A percentile compares a stretch with the other conserved stretches of the same genome.
phyloP scores from a whole-genome alignment of 2,888 invertebrate species.

The Drosophila seclusa region DNA sequence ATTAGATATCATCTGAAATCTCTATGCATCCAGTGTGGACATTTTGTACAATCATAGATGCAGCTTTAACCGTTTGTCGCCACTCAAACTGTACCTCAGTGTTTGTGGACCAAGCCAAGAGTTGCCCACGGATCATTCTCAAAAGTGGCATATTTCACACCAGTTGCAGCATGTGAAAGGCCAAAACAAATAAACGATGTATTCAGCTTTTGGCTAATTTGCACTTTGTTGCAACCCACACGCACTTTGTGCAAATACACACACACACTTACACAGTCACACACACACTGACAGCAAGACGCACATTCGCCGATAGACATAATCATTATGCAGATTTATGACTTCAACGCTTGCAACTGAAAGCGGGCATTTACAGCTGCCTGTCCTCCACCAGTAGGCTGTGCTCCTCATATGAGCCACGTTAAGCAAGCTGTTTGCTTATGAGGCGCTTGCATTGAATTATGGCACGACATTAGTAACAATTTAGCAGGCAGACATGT shows the following conservation, averaged over 20 bases:
- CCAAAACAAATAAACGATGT: constrained; percentile 3
- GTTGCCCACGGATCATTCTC: not conserved
- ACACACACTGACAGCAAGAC: not conserved
- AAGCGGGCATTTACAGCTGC: constrained; percentile 28
- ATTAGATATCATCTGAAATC: not conserved
- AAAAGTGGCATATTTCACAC: constrained; percentile 11
- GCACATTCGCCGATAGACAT: constrained; percentile 21
- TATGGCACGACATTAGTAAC: constrained; percentile 67
- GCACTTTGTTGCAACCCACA: constrained; percentile 40
- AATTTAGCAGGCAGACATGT: constrained; percentile 70
- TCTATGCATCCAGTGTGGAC: not conserved
- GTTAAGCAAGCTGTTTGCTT: constrained; percentile 77
- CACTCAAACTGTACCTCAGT: not conserved
- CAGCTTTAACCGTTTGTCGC: not conserved
- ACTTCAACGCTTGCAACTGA: constrained; percentile 79
- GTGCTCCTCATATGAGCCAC: constrained; percentile 3
- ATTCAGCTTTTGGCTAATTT: constrained; percentile 16
- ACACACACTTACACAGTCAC: not conserved
- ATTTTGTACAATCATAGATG: not conserved
- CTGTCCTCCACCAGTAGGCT: not conserved
- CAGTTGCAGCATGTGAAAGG: constrained; percentile 32
- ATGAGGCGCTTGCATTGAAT: constrained; percentile 76
- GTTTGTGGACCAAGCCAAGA: constrained; percentile 4
- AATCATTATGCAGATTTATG: constrained; percentile 76
- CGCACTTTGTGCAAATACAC: constrained; percentile 34